A percentile compares a stretch with the other conserved stretches of the same genome.
phyloP scores from a whole-genome alignment of 2,888 invertebrate species.

The Polylopha cassiicola region DNA sequence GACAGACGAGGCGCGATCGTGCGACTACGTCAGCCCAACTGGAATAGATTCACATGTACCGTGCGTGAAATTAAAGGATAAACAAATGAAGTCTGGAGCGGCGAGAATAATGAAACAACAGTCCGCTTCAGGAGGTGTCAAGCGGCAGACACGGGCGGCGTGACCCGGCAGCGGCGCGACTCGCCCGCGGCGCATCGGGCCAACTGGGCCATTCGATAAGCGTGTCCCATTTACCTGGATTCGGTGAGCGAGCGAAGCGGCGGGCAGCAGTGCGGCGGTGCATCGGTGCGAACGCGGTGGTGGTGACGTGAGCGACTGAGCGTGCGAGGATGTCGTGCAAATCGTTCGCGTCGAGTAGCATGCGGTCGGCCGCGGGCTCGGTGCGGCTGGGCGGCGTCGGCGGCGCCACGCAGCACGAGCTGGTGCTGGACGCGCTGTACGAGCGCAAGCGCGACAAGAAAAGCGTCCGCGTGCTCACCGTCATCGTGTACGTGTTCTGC shows the following conservation, averaged over 20 bases:
- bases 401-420: conserved; percentile 63
- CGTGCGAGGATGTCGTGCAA: conserved; percentile 79
- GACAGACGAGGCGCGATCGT: conserved; percentile 63
- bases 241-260: conserved; percentile 31
- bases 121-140: conserved; percentile 70
- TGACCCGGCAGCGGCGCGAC: conserved; percentile 56
- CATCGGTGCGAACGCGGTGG: conserved; percentile 40
- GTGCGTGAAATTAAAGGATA: conserved; percentile 74
- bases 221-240: conserved; percentile 68
- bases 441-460: conserved; percentile 92
- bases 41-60: conserved; percentile 67
- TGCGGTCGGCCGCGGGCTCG: conserved; percentile 67
- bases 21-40: conserved; percentile 65
- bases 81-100: conserved; percentile 70
- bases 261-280: conserved; percentile 39
- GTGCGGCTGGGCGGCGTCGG: conserved; percentile 55
- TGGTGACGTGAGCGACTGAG: no score
- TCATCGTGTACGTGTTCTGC: conserved; percentile 94
- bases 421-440: conserved; percentile 85
- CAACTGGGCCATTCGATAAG: conserved; percentile 73
- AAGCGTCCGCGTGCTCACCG: conserved; percentile 92
- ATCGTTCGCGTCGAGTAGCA: conserved; percentile 74
- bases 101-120: conserved; percentile 68
- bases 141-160: conserved; percentile 67
- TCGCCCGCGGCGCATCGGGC: conserved; percentile 49